Percentiles rank a stretch among this genome's conserved stretches.
Evolutionary conservation across 2,888 invertebrate species (phyloP).

Genomic region (Mythimna pallens): DNA sequence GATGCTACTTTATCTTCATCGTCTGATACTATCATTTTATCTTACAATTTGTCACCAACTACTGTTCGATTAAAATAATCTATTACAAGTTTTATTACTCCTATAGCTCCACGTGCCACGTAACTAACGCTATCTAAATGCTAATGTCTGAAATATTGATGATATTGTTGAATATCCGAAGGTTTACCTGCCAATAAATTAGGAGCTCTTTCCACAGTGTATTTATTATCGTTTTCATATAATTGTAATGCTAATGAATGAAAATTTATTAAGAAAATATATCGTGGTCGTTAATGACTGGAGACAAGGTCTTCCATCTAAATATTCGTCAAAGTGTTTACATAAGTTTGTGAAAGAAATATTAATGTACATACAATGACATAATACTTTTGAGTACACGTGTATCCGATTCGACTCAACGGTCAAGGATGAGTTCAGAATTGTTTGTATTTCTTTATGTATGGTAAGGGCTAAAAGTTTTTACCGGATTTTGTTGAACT

Average conservation of each 20-base stretch:
- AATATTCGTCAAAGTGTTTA: constrained; percentile 35
- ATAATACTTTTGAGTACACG: constrained; percentile 12
- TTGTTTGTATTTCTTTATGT: constrained; percentile 15
- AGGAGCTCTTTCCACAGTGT: background rate
- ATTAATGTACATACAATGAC: constrained; percentile 25
- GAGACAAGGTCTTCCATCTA: constrained; percentile 25
- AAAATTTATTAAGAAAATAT: background rate
- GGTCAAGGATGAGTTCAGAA: constrained; percentile 23
- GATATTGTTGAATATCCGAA: constrained; percentile 13
- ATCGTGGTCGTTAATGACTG: constrained; percentile 13
- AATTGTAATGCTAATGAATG: background rate
- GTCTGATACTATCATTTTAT: background rate
- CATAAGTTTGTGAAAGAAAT: constrained; percentile 30
- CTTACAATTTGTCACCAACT: background rate
- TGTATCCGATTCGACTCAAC: background rate
- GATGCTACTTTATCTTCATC: constrained; percentile 19
- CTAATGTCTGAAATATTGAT: constrained; percentile 9
- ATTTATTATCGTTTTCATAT: constrained; percentile 1
- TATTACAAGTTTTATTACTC: background rate
- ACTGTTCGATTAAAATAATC: background rate
- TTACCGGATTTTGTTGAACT: constrained; percentile 1
- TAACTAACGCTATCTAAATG: constrained; percentile 6
- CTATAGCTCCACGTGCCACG: background rate
- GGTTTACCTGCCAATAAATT: constrained; percentile 15
- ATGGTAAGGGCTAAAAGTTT: background rate